Evolutionary conservation across 2,888 invertebrate species (phyloP).

Genomic region (Folsomia manolachei): DNA sequence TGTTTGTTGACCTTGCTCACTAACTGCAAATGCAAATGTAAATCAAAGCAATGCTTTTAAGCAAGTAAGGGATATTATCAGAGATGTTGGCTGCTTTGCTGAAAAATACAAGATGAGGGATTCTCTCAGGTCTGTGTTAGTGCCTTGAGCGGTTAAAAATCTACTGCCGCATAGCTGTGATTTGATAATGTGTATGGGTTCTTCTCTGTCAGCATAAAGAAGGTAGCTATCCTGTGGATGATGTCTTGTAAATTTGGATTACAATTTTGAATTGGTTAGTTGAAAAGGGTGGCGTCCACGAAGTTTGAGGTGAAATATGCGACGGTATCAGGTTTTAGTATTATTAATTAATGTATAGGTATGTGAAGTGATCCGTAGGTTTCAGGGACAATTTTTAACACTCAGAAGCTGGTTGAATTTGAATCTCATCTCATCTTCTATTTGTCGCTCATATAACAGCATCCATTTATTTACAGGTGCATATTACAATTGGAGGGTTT

Average conservation of each 20-base stretch:
- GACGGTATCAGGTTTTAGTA: too few relatives aligned
- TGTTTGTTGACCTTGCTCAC: neutral
- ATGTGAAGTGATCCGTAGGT: too few relatives aligned
- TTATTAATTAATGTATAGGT: too few relatives aligned
- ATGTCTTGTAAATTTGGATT: neutral
- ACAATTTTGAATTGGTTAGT: neutral
- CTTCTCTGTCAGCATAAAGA: too few relatives aligned
- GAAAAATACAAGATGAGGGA: too few relatives aligned
- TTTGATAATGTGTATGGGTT: too few relatives aligned
- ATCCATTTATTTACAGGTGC: neutral
- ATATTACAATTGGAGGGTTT: too few relatives aligned
- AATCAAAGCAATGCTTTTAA: too few relatives aligned
- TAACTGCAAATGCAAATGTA: neutral
- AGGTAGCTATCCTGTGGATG: neutral
- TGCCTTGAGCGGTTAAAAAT: neutral
- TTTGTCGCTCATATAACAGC: neutral
- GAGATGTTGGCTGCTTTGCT: too few relatives aligned
- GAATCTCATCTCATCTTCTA: neutral
- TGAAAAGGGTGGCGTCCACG: neutral
- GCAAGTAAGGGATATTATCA: too few relatives aligned
- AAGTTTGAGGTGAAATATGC: neutral
- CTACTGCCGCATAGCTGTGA: neutral
- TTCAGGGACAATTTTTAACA: too few relatives aligned
- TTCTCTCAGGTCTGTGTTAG: neutral
- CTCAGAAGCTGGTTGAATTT: neutral